Percentiles rank a stretch among this genome's conserved stretches.
These are phyloP conservation scores for Cordilura impudica DNA, from an alignment of 2,888 invertebrate genomes.

Conservation along the genomic window DNA sequence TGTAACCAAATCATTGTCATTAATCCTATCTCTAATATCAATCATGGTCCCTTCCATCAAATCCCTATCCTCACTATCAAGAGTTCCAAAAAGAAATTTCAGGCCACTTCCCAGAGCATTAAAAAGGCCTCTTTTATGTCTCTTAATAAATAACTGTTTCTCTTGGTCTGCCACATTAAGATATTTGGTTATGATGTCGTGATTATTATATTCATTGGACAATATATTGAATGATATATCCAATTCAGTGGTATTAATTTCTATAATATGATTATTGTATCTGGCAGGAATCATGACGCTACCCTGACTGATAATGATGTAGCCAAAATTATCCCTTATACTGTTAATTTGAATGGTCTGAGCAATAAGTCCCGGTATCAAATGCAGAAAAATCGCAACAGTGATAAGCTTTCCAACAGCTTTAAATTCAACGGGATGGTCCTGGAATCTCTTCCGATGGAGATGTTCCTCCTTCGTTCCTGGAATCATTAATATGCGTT, in stretches of 20 bases:
- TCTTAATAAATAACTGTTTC: not conserved
- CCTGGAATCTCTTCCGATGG: no score
- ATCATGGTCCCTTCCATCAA: constrained; percentile 8
- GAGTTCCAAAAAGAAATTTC: constrained; percentile 10
- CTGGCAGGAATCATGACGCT: not conserved
- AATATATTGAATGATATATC: not conserved
- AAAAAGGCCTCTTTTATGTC: not conserved
- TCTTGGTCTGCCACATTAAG: no score
- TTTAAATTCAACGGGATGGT: no score
- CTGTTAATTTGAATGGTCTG: constrained; percentile 25
- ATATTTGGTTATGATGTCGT: constrained; percentile 1
- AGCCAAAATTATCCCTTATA: not conserved
- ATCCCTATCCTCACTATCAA: constrained; percentile 10
- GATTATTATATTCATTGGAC: constrained; percentile 3
- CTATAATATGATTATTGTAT: not conserved
- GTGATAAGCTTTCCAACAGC: not conserved
- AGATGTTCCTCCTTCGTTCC: not conserved
- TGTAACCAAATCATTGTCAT: not conserved
- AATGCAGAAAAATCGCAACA: not conserved
- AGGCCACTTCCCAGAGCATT: not conserved
- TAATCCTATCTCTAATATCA: constrained; percentile 3
- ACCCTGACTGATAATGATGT: not conserved
- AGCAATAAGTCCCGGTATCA: no score
- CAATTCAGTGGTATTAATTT: no score
- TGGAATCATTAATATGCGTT: constrained; percentile 23